Base-by-base conservation (phyloP, 2,888 invertebrate genomes). In the Fissipunctia ypsillon region DNA sequence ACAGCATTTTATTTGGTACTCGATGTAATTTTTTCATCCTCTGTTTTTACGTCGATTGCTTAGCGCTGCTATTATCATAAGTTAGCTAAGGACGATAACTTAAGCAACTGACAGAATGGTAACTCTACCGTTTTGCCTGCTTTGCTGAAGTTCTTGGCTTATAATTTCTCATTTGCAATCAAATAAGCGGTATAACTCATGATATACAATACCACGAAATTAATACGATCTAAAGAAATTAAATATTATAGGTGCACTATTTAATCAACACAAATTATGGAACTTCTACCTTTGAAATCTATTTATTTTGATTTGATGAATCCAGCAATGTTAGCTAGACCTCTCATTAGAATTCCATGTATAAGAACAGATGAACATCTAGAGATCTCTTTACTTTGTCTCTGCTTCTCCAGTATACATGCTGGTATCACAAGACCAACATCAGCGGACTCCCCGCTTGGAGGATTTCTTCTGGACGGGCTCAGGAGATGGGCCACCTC, bases 401-500 rank as follows among this genome's bases (percentile, higher is more conserved):
- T n/a, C n/a, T n/a, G n/a, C n/a, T n/a, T n/a, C n/a, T 56, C 0
- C 90, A 96, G 96, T 95, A 81, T 94, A 93, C 83, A 90, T 95
- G 92, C 81, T 95, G 85, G 93, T 95, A 52, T 95, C 95, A 3
- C 92, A 93, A 19, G 94, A 95, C 76, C 95, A 95, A 80, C 95
- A 96, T 57, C 92, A 93, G 43, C 91, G 83, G 22, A 96, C 96
- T n/a, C 96, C 96, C 28, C 97, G 97, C 59, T 94, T 98, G 73
- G 98, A 98, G 88, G 98, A 98, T 92, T 99, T 98, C 94, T 98
- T 99, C 92, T 98, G 98, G 98, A 98, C 98, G 0, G 98, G 98
- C 0, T 98, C 98, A 0, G 98, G 98, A 0, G 98, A 98, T 90
- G 98, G 98, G 0, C 97, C 97, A 0, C 96, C 97, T 14, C 96